Evolutionary conservation across 2,113 vertebrate genomes (phyloP).

Genomic region (Chaetops frenatus): DNA sequence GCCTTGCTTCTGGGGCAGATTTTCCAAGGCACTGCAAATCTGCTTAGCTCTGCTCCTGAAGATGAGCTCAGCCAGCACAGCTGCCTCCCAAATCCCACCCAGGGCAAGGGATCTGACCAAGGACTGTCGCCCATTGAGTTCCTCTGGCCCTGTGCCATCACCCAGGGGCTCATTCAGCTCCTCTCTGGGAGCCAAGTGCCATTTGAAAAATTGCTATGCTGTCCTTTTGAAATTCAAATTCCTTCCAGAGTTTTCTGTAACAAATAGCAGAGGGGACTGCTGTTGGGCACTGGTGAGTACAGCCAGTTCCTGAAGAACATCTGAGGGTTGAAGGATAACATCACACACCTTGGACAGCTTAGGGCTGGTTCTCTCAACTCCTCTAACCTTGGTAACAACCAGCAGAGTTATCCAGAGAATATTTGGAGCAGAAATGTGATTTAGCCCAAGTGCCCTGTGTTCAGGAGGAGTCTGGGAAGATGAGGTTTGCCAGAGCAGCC

Average conservation of each 20-base stretch:
- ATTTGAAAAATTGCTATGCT: neutral
- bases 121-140: rapidly evolving
- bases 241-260: neutral
- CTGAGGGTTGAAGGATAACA: neutral
- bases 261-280: neutral
- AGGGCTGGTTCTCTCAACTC: neutral
- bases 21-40: neutral
- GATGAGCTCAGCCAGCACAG: neutral
- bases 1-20: neutral
- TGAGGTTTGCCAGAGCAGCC: neutral
- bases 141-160: neutral
- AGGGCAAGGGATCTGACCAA: rapidly evolving
- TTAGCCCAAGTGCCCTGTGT: neutral
- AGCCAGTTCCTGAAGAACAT: neutral
- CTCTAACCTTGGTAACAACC: neutral
- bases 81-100: rapidly evolving
- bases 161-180: neutral
- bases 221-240: neutral
- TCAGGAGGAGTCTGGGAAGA: neutral
- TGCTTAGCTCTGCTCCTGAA: neutral
- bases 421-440: neutral
- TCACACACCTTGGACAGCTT: neutral
- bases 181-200: neutral
- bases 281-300: rapidly evolving
- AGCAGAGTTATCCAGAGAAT: neutral